Conservation (phyloP, 2,113 vertebrate genomes). For the Oxygymnocypris stewartii region DNA sequence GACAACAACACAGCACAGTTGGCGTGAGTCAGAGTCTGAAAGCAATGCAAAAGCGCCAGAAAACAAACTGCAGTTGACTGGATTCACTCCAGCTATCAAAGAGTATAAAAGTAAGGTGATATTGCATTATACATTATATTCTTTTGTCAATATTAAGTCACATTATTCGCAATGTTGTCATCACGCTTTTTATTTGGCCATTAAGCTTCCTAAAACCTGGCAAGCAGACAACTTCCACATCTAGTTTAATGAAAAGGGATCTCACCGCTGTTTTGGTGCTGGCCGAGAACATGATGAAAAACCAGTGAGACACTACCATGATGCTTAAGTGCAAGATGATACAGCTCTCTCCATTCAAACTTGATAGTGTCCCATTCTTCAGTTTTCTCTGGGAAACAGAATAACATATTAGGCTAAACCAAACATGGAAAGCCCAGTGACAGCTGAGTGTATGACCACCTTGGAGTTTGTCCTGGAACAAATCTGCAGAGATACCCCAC, state of each 20-base stretch:
- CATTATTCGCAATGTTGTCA: background rate
- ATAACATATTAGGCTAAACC: background rate
- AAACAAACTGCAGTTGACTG: background rate
- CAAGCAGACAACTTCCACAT: background rate
- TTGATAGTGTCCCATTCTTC: slow-evolving; percentile 55
- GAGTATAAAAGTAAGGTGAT: background rate
- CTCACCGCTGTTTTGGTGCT: slow-evolving; percentile 57
- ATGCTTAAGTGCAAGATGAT: slow-evolving; percentile 52
- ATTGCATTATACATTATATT: background rate
- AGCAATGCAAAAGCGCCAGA: background rate
- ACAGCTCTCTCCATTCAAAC: slow-evolving; percentile 66
- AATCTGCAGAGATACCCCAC: slow-evolving; percentile 58
- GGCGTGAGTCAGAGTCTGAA: background rate
- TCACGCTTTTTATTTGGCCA: background rate
- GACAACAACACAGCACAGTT: background rate
- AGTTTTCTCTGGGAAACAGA: slow-evolving; percentile 44
- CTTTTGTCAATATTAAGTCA: background rate
- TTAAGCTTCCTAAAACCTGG: background rate
- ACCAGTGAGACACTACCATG: slow-evolving; percentile 54
- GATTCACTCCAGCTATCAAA: background rate
- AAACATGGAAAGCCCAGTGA: background rate
- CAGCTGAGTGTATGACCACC: slow-evolving; percentile 32
- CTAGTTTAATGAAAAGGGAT: background rate
- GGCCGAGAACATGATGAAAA: slow-evolving; percentile 60
- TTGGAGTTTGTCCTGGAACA: slow-evolving; percentile 55